Evolutionary conservation across 1,140 invertebrate genomes (phyloP).

Genomic region (Leptinotarsa undecemlineata): DNA sequence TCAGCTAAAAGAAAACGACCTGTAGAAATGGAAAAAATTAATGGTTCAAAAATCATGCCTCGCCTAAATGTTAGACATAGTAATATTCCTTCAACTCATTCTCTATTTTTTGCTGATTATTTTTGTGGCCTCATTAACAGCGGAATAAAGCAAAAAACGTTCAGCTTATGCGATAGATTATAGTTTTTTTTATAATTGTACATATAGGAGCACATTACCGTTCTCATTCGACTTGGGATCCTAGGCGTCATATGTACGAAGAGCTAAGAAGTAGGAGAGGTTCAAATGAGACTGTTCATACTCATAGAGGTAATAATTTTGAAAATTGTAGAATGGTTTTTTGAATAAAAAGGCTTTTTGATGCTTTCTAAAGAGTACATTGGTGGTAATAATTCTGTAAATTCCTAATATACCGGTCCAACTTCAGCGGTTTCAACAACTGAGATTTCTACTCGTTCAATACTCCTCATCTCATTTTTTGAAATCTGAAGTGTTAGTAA

Average conservation of each 20-base stretch:
- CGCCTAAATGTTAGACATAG: slow-evolving; percentile 19
- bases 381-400: background rate
- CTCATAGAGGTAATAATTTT: slow-evolving; percentile 59
- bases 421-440: too few species aligned
- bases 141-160: slow-evolving; percentile 11
- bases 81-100: background rate
- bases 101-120: slow-evolving; percentile 13
- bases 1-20: too few species aligned
- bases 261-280: slow-evolving; percentile 69
- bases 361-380: slow-evolving; percentile 4
- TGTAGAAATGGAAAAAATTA: too few species aligned
- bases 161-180: slow-evolving; percentile 23
- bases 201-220: slow-evolving; percentile 57
- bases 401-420: too few species aligned
- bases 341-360: slow-evolving; percentile 9
- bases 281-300: slow-evolving; percentile 64
- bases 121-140: slow-evolving; percentile 21
- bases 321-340: slow-evolving; percentile 35
- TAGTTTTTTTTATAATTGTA: slow-evolving; percentile 43
- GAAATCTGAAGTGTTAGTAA: too few species aligned
- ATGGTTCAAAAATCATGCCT: slow-evolving; percentile 1
- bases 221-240: slow-evolving; percentile 83
- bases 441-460: too few species aligned
- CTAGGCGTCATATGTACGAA: slow-evolving; percentile 83
- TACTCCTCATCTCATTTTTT: too few species aligned